These are phyloP conservation scores for Balanococcus diminutus DNA, from an alignment of 2,888 invertebrate genomes.

Conservation along the genomic window DNA sequence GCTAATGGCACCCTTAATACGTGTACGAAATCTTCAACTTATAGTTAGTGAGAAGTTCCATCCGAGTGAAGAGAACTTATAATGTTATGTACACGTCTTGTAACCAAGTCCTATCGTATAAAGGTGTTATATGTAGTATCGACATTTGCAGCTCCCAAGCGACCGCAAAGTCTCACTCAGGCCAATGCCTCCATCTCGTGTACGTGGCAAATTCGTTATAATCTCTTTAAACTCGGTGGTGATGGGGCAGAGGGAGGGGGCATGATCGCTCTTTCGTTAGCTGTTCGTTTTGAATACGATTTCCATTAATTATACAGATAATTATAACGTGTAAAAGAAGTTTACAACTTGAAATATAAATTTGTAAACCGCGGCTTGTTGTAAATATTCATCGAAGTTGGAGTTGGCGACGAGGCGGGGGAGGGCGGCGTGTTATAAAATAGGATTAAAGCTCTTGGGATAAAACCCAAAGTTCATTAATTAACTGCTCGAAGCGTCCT, in stretches of 20 bases:
- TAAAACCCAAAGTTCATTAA: conserved; percentile 55
- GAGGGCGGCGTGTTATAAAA: conserved; percentile 39
- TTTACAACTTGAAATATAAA: conserved; percentile 43
- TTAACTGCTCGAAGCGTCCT: conserved; percentile 53
- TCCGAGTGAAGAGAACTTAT: neutral
- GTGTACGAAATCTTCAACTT: neutral
- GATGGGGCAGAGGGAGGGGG: too few relatives aligned
- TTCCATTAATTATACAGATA: conserved; percentile 34
- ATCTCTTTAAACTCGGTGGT: conserved; percentile 15
- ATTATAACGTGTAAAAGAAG: conserved; percentile 44
- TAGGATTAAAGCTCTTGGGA: conserved; percentile 50
- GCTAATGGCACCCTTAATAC: neutral
- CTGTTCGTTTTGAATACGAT: conserved; percentile 30
- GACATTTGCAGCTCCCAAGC: neutral
- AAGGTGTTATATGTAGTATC: neutral
- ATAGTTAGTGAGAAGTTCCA: neutral
- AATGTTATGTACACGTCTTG: neutral
- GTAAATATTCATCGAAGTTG: conserved; percentile 52
- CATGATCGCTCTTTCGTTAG: neutral
- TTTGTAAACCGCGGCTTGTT: conserved; percentile 44
- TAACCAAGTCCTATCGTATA: neutral
- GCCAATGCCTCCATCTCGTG: neutral
- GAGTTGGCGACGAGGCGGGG: neutral
- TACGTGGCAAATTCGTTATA: neutral
- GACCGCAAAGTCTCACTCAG: neutral